phyloP scores from a whole-genome alignment of 2,113 vertebrate genomes.

The Psilopogon haemacephalus region DNA sequence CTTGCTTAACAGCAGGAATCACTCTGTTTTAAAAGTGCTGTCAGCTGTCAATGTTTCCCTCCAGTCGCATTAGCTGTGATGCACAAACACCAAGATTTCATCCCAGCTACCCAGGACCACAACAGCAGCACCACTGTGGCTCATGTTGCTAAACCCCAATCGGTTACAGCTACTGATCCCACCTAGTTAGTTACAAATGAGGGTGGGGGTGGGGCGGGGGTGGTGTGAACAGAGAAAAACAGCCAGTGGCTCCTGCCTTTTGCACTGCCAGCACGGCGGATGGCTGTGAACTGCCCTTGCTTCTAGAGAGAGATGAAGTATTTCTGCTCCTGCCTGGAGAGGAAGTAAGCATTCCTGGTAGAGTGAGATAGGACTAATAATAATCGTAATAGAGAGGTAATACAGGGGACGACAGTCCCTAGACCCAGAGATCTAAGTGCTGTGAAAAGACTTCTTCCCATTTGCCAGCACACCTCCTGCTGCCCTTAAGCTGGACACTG shows the following conservation, averaged over 20 bases:
- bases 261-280: neutral
- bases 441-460: neutral
- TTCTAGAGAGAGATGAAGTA: no score
- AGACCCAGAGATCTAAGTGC: neutral
- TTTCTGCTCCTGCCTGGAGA: fast-evolving
- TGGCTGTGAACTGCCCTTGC: neutral
- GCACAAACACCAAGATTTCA: neutral
- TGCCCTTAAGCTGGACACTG: neutral
- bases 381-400: neutral
- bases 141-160: neutral
- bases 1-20: neutral
- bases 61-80: neutral
- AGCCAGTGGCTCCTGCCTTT: neutral
- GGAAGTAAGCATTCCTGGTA: neutral
- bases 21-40: neutral
- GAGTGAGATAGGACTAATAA: neutral
- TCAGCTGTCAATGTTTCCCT: neutral
- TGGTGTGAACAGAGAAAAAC: neutral
- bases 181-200: neutral
- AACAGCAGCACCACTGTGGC: fast-evolving
- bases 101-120: neutral
- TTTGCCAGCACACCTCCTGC: neutral
- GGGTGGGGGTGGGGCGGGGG: neutral
- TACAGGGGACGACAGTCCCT: neutral
- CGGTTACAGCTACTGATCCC: neutral